These are phyloP conservation scores for Loriculus beryllinus DNA, from an alignment of 2,797 vertebrate species.

Conservation along the genomic window DNA sequence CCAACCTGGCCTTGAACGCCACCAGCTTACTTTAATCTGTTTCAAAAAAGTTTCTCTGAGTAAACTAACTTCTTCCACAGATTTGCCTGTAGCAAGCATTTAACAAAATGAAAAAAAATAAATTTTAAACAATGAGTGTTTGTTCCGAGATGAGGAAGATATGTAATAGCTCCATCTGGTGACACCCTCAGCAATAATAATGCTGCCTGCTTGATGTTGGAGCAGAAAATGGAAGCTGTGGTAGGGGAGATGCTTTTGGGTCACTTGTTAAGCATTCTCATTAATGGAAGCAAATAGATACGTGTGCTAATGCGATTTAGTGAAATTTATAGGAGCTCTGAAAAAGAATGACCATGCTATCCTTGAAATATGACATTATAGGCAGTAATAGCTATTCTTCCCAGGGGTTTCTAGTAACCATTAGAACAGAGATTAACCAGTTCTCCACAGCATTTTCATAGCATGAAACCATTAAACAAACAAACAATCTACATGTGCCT, in stretches of 20 bases:
- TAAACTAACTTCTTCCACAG: no score
- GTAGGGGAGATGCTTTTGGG: accelerated
- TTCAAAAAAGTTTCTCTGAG: neutral
- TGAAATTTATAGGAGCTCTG: neutral
- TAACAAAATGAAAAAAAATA: neutral
- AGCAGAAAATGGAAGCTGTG: neutral
- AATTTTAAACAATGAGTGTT: neutral
- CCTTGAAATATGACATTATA: neutral
- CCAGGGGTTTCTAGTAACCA: neutral
- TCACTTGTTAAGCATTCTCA: neutral
- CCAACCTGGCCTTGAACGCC: neutral
- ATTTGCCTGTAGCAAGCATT: neutral
- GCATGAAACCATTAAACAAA: neutral
- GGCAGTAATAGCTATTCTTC: neutral
- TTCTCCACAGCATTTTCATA: neutral
- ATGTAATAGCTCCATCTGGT: neutral
- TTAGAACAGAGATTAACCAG: neutral
- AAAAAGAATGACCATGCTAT: accelerated
- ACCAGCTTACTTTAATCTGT: neutral
- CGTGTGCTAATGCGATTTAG: neutral
- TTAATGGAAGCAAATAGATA: neutral
- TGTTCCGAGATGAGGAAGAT: neutral
- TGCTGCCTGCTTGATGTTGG: neutral
- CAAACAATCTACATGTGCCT: neutral
- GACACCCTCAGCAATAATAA: neutral